Conservation (phyloP, 2,797 vertebrate species). For the Hybognathus amarus region DNA sequence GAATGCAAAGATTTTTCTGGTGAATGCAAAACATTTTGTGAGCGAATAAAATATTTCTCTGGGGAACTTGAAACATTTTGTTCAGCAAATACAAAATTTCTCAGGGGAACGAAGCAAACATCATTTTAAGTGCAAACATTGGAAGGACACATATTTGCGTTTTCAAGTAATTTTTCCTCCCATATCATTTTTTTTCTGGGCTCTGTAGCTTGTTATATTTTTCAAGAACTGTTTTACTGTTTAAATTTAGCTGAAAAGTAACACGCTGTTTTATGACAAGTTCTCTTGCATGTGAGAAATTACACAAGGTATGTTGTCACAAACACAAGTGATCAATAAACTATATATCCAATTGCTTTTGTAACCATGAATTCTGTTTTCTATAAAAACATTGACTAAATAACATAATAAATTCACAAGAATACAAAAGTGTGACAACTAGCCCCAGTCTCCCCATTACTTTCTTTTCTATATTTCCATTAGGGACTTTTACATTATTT, state of each 20-base stretch:
- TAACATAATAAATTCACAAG: neutral
- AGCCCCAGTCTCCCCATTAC: neutral
- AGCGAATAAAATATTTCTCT: too few relatives aligned
- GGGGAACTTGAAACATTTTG: too few relatives aligned
- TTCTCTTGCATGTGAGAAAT: neutral
- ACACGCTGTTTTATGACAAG: neutral
- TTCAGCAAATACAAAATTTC: too few relatives aligned
- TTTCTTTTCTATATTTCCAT: slow-evolving; percentile 17
- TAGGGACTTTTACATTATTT: slow-evolving; percentile 16
- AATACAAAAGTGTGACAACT: neutral
- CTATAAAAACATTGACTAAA: neutral
- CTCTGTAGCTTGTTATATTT: neutral
- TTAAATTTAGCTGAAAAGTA: neutral
- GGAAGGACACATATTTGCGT: too few relatives aligned
- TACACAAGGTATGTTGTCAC: neutral
- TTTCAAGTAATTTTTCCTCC: too few relatives aligned
- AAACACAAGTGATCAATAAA: neutral
- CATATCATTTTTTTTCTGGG: too few relatives aligned
- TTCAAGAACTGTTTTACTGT: neutral
- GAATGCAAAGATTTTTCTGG: fast-evolving
- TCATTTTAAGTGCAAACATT: neutral
- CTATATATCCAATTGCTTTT: neutral
- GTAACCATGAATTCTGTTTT: neutral
- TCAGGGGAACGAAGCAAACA: too few relatives aligned
- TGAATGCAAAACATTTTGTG: too few relatives aligned